Evolutionary conservation across 2,888 invertebrate species (phyloP), one percentile per base, ranked within the genome.

Genomic region (Caenorhabditis becei): DNA sequence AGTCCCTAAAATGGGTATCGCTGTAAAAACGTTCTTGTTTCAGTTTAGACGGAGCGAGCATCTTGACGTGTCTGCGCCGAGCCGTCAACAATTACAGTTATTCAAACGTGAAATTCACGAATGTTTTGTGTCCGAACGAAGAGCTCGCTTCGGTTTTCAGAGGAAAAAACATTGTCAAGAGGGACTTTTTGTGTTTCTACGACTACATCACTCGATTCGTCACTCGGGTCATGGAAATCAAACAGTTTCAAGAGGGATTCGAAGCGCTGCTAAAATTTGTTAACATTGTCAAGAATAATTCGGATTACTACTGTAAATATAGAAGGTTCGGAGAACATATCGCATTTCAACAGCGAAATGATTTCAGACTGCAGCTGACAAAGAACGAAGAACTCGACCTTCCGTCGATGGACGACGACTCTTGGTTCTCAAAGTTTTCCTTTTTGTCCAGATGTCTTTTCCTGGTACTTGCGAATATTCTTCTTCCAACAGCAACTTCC

Each of bases 391-490:
- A 54, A n/a, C 54, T 62, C 14, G 62, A 61, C 26, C 37, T 71
- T 24, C 62, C 71, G 7, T 44, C 47, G 2, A 2, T 53, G 2
- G 62, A 71, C 20, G 20, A 47, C 11, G 44, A 20, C 4, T 54
- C 41, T 18, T 71, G 71, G 71, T 26, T 20, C 2, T 62, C 71
- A 2, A 62, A 24, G 11, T 28, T 51, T 11, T 14, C 24, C 0
- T 71, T 71, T 20, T 14, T 71, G 26, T 35, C 53, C n/a, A 41
- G 20, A 32, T 71, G 71, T n/a, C n/a, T 70, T 10, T 7, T 32
- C 2, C 18, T 70, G 32, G 69, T 66, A n/a, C n/a, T n/a, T n/a
- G n/a, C n/a, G n/a, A n/a, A n/a, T n/a, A n/a, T n/a, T n/a, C n/a
- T n/a, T n/a, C n/a, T n/a, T n/a, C n/a, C n/a, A n/a, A n/a, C n/a